These are phyloP conservation scores for Linnaemya tessellans DNA, from an alignment of 2,888 invertebrate species.

Conservation along the genomic window DNA sequence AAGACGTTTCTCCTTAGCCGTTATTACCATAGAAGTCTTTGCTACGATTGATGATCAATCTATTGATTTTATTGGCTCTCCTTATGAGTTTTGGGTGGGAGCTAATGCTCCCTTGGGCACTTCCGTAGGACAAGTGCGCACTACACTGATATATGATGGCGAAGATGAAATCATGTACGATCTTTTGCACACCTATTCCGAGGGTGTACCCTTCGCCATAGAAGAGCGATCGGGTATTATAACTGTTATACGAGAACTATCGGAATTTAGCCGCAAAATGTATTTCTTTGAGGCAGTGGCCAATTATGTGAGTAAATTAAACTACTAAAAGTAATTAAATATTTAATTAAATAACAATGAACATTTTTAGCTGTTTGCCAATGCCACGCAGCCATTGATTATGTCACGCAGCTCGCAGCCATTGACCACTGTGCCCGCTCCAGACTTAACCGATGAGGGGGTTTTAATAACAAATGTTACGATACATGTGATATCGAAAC, in stretches of 20 bases:
- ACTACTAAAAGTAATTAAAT: not conserved
- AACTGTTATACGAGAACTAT: conserved; percentile 90
- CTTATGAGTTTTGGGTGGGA: conserved; percentile 96
- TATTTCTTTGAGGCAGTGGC: conserved; percentile 94
- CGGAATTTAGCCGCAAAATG: conserved; percentile 87
- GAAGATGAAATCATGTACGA: conserved; percentile 88
- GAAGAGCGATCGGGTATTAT: conserved; percentile 94
- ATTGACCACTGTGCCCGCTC: conserved; percentile 77
- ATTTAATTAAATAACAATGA: not conserved
- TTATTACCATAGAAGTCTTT: conserved; percentile 91
- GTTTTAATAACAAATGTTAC: conserved; percentile 92
- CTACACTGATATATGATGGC: conserved; percentile 88
- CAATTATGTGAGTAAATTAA: conserved; percentile 81
- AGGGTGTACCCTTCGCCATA: conserved; percentile 96
- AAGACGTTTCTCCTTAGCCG: conserved; percentile 91
- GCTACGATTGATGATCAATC: conserved; percentile 84
- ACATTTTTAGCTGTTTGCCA: conserved; percentile 78
- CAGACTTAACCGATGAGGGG: conserved; percentile 84
- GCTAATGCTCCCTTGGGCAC: conserved; percentile 93
- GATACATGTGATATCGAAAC: conserved; percentile 91
- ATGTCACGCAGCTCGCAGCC: conserved; percentile 78
- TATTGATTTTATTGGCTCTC: conserved; percentile 92
- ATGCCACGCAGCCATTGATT: conserved; percentile 77
- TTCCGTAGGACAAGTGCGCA: conserved; percentile 92
- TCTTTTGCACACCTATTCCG: conserved; percentile 92